These are phyloP conservation scores for Lanius ludovicianus DNA, from an alignment of 2,113 vertebrate species.

Conservation along the genomic window DNA sequence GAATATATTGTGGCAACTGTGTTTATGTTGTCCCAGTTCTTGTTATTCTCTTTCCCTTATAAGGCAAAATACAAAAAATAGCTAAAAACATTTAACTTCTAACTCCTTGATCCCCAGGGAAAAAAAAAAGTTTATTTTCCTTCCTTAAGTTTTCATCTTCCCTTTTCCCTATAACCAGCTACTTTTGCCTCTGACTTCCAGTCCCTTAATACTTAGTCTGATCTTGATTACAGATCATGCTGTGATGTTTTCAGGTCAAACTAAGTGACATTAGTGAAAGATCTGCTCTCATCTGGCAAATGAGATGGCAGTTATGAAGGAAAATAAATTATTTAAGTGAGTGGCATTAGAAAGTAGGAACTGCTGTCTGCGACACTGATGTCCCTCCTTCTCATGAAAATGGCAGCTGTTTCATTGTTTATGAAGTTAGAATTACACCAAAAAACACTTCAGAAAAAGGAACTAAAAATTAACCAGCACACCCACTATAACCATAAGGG, in stretches of 20 bases:
- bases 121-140: not conserved
- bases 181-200: not conserved
- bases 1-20: not conserved
- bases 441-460: not conserved
- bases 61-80: not conserved
- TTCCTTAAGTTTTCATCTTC: not conserved
- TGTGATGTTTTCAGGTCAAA: conserved; percentile 1
- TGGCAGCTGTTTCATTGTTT: not conserved
- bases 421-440: not conserved
- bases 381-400: not conserved
- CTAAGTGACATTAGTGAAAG: not conserved
- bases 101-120: not conserved
- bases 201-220: not conserved
- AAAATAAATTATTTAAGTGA: not conserved
- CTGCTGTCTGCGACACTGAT: rapidly evolving
- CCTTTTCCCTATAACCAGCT: not conserved
- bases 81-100: rapidly evolving
- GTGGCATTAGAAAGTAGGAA: not conserved
- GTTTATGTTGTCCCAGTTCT: not conserved
- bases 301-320: not conserved
- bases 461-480: not conserved
- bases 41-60: not conserved
- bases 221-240: not conserved
- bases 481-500: not conserved
- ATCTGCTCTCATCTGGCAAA: not conserved